These are phyloP conservation scores for Sarcophaga variegata DNA, from an alignment of 2,888 invertebrate species.

Conservation along the genomic window DNA sequence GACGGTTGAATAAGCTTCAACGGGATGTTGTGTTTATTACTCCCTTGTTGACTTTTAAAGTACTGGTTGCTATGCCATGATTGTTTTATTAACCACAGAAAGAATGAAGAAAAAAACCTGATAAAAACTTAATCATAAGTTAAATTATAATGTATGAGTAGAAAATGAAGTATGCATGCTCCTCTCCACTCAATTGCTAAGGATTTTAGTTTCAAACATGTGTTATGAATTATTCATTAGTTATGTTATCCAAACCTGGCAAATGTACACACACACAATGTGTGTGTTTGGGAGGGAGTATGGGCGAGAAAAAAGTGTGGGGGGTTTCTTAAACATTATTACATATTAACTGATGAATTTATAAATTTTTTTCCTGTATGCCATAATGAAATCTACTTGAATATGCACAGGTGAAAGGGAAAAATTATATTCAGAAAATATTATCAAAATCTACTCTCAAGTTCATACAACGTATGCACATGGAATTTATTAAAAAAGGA, in stretches of 20 bases:
- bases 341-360: slow-evolving; percentile 27
- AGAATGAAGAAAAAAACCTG: background rate
- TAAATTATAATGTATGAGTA: slow-evolving; percentile 53
- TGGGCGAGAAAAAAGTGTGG: background rate
- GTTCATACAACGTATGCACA: background rate
- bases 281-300: no score
- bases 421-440: background rate
- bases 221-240: slow-evolving; percentile 65
- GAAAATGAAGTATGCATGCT: slow-evolving; percentile 53
- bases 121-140: slow-evolving; percentile 62
- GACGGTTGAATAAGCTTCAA: background rate
- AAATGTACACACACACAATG: no score
- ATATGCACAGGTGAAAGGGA: background rate
- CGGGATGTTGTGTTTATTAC: background rate
- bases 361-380: background rate
- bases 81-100: slow-evolving; percentile 49
- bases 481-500: background rate
- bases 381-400: background rate
- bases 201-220: slow-evolving; percentile 54
- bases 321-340: background rate
- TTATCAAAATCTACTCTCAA: background rate
- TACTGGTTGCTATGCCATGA: background rate
- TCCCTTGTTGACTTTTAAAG: slow-evolving; percentile 21
- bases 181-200: slow-evolving; percentile 29
- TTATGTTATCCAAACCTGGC: slow-evolving; percentile 34